Evolutionary conservation across 2,113 vertebrate genomes (phyloP), one percentile per base, ranked within the genome.

Genomic region (Dryoscopus gambensis): DNA sequence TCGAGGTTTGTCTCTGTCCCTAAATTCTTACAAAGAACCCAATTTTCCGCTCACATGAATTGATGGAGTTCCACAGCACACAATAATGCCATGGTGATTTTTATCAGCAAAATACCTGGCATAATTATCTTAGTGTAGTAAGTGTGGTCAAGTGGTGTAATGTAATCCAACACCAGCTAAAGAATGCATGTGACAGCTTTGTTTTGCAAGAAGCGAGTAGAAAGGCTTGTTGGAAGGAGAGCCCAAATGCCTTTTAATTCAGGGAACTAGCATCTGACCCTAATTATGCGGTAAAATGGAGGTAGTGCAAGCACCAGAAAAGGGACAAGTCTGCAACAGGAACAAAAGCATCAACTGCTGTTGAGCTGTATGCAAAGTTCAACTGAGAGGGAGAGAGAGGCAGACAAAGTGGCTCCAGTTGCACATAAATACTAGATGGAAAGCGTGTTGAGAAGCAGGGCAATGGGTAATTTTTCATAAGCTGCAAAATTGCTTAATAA

Each of bases 121-220:
- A 90, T 81, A 93, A 86, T 93, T 94, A 94, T 86, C 88, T 94
- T 93, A 53, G 84, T 23, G 31, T 42, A 84, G 57, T 70, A 87
- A 95, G 84, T 40, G 74, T 95, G 90, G 81, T 94, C 91, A 95
- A 95, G 93, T 95, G 91, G 84, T 85, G 84, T 80, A 92, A 93
- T 25, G 78, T 84, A 96, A 95, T 91, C 78, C 93, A 96, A 84
- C 84, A 83, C 57, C 40, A 39, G 15, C 77, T 70, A 77, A 96
- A 96, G 94, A 97, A 92, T 60, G 64, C 71, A 86, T 67, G 86
- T 87, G 83, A 94, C 83, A 82, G 85, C 83, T 96, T 93, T 96
- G 96, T 92, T 97, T 93, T 89, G 60, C 93, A 93, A 89, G 94
- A 86, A 94, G 67, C 37, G 79, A 88, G 60, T 31, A 91, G 86